Evolutionary conservation across 2,113 vertebrate species (phyloP).

Genomic region (Misgurnus anguillicaudatus): DNA sequence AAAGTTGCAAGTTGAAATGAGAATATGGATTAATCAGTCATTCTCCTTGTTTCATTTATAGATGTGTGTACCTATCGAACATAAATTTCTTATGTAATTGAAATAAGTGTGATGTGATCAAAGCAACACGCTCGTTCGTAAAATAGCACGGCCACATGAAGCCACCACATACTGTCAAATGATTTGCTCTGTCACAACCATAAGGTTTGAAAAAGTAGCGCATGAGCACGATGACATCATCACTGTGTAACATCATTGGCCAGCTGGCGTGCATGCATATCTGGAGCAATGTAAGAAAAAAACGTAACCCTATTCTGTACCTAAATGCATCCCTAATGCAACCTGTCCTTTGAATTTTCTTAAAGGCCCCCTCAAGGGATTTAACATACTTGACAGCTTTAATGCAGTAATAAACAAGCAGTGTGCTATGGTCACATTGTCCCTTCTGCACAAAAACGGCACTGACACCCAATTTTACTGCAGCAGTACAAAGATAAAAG

Average conservation of each 20-base stretch:
- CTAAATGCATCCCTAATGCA: conserved; percentile 7
- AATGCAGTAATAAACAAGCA: conserved; percentile 36
- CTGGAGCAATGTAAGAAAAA: neutral
- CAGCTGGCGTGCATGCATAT: neutral
- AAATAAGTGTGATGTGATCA: neutral
- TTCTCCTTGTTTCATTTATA: neutral
- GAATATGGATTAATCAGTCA: neutral
- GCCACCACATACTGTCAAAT: neutral
- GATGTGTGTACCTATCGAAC: neutral
- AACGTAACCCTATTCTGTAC: neutral
- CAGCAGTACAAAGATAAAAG: neutral
- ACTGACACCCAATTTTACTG: conserved; percentile 1
- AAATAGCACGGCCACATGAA: neutral
- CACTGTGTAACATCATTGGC: neutral
- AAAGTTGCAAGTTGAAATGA: neutral
- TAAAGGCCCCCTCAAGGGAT: conserved; percentile 24
- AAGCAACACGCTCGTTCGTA: neutral
- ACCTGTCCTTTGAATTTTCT: conserved; percentile 11
- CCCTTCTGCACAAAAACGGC: neutral
- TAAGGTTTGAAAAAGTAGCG: neutral
- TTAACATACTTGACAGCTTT: conserved; percentile 5
- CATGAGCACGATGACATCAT: neutral
- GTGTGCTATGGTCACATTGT: neutral
- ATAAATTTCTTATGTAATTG: neutral
- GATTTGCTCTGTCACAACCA: neutral